These are phyloP conservation scores for Myotis vivesi DNA, from an alignment of 2,797 vertebrate genomes.

Conservation along the genomic window DNA sequence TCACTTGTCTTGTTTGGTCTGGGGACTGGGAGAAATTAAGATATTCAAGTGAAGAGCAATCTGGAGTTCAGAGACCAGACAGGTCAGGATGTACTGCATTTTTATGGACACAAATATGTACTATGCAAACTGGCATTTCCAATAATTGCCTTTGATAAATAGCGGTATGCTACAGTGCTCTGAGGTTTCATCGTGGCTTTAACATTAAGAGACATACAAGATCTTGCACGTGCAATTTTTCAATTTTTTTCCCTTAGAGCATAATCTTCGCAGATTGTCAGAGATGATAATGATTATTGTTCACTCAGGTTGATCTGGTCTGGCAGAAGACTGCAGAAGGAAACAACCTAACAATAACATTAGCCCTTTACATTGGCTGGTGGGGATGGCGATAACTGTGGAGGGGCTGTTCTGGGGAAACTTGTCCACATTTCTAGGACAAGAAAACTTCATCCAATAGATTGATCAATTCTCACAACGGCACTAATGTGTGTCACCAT, in stretches of 20 bases:
- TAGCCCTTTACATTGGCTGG: neutral
- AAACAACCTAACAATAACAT: neutral
- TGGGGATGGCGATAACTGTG: neutral
- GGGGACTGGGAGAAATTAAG: conserved; percentile 49
- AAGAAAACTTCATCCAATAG: neutral
- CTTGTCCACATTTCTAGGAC: neutral
- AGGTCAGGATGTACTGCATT: conserved; percentile 7
- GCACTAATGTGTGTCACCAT: neutral
- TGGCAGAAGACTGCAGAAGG: neutral
- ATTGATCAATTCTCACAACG: neutral
- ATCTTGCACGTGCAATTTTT: conserved; percentile 24
- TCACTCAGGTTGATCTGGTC: neutral
- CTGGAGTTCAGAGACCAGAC: conserved; percentile 52
- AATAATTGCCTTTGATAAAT: conserved; percentile 58
- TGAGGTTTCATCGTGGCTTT: conserved; percentile 41
- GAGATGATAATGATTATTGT: conserved; percentile 32
- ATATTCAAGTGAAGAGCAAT: conserved; percentile 20
- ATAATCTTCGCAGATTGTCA: neutral
- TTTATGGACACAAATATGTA: conserved; percentile 42
- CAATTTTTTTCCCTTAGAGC: conserved; percentile 29
- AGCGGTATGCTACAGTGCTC: neutral
- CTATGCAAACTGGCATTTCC: conserved; percentile 40
- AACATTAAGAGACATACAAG: conserved; percentile 58
- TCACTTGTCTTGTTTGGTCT: conserved; percentile 49
- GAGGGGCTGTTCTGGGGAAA: neutral